Evolutionary conservation across 2,797 vertebrate species (phyloP).

Genomic region (Spinus olivaceus): DNA sequence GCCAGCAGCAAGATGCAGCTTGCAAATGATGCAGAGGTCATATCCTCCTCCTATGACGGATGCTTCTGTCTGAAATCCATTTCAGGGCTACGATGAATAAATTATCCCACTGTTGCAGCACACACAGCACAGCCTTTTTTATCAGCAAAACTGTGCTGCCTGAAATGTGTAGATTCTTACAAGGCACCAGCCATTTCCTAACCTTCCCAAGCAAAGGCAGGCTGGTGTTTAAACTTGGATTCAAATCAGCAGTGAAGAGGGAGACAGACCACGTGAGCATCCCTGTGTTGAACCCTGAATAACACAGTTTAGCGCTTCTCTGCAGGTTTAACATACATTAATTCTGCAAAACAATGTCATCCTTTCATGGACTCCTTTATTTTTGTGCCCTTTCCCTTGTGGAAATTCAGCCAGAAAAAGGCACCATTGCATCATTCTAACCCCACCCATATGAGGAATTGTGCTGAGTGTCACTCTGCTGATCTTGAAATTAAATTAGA

Average conservation of each 20-base stretch:
- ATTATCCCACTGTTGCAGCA: rapidly evolving
- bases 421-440: background rate
- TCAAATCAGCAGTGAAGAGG: background rate
- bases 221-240: background rate
- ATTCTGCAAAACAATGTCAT: background rate
- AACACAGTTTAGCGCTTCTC: background rate
- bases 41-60: background rate
- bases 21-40: background rate
- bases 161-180: background rate
- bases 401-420: background rate
- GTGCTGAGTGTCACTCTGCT: background rate
- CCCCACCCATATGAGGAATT: background rate
- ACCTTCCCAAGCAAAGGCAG: background rate
- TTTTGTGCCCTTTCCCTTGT: background rate
- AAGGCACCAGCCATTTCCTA: background rate
- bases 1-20: background rate
- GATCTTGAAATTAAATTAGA: background rate
- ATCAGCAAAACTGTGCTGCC: background rate
- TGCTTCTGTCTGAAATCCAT: background rate
- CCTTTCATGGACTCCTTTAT: background rate
- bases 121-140: background rate
- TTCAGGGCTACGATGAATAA: background rate
- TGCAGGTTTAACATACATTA: background rate
- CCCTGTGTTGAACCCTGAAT: background rate
- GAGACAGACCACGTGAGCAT: background rate